Percentiles rank a stretch among this genome's conserved stretches.
Evolutionary conservation across 2,888 invertebrate genomes (phyloP).

Genomic region (Xestia c-nigrum): DNA sequence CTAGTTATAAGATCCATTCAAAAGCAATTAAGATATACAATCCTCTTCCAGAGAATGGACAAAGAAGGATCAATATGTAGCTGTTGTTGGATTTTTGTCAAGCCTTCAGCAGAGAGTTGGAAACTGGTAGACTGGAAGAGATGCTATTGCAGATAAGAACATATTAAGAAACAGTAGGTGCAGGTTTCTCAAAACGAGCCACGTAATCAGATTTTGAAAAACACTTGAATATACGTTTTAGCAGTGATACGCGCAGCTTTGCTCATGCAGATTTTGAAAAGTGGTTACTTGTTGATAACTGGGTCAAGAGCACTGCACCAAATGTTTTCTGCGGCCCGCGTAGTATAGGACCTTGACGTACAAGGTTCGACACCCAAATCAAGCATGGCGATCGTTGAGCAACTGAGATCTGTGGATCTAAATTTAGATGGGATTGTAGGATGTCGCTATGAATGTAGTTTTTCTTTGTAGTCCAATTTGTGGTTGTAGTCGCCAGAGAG

Average conservation of each 20-base stretch:
- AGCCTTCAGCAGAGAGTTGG: no score
- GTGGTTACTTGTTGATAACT: conserved; percentile 17
- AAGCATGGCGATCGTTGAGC: conserved; percentile 24
- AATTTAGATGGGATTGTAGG: conserved; percentile 10
- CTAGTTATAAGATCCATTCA: not conserved
- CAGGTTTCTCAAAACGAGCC: not conserved
- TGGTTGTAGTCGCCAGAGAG: not conserved
- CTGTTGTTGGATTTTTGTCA: no score
- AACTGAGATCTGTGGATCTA: conserved; percentile 13
- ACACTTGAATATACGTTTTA: not conserved
- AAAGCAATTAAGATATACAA: not conserved
- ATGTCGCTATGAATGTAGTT: not conserved
- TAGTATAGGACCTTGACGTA: conserved; percentile 32
- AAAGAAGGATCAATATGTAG: no score
- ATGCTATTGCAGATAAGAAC: not conserved
- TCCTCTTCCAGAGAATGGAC: not conserved
- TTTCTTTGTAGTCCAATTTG: not conserved
- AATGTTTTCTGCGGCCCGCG: conserved; percentile 25
- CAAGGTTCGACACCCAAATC: conserved; percentile 45
- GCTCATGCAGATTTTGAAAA: conserved; percentile 29
- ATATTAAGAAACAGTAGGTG: not conserved
- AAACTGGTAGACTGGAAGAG: not conserved
- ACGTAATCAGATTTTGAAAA: not conserved
- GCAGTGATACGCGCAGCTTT: not conserved
- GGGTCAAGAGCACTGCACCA: conserved; percentile 44